These are phyloP conservation scores for Phymanthus crucifer DNA, from an alignment of 92 coral and sea anemone genomes.

Conservation along the genomic window DNA sequence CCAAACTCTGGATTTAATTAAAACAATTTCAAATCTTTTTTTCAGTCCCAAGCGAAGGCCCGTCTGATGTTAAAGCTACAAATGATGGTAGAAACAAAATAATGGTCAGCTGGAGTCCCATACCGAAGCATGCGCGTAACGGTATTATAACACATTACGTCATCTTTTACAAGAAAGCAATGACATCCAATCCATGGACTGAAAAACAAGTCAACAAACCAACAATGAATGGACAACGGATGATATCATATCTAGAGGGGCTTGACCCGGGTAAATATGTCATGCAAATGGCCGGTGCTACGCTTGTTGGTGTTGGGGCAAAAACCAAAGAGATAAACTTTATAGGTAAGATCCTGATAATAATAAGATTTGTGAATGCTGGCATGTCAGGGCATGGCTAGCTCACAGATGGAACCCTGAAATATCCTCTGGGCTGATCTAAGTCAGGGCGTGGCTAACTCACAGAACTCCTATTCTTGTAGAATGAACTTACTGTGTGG, in stretches of 20 bases:
- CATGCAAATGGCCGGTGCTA: not conserved
- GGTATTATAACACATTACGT: not conserved
- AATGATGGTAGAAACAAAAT: not conserved
- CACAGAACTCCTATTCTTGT: too few relatives aligned
- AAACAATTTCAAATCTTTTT: not conserved
- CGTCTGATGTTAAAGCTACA: not conserved
- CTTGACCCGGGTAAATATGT: not conserved
- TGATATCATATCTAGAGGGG: not conserved
- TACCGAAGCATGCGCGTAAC: conserved; percentile 12
- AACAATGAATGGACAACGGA: not conserved
- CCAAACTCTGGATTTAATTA: too few relatives aligned
- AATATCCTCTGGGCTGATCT: too few relatives aligned
- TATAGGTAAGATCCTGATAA: not conserved
- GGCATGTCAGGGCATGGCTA: too few relatives aligned
- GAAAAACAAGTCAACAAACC: not conserved
- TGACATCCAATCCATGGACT: not conserved
- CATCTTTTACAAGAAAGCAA: not conserved
- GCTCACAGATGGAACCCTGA: too few relatives aligned
- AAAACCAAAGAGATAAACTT: not conserved
- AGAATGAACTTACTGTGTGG: too few relatives aligned
- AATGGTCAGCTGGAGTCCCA: conserved; percentile 9
- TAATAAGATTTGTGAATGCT: too few relatives aligned
- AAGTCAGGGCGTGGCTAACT: too few relatives aligned
- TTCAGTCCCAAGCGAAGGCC: not conserved
- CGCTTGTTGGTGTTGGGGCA: not conserved